Evolutionary conservation across 2,888 invertebrate genomes (phyloP).

Genomic region (Furcula furcula): DNA sequence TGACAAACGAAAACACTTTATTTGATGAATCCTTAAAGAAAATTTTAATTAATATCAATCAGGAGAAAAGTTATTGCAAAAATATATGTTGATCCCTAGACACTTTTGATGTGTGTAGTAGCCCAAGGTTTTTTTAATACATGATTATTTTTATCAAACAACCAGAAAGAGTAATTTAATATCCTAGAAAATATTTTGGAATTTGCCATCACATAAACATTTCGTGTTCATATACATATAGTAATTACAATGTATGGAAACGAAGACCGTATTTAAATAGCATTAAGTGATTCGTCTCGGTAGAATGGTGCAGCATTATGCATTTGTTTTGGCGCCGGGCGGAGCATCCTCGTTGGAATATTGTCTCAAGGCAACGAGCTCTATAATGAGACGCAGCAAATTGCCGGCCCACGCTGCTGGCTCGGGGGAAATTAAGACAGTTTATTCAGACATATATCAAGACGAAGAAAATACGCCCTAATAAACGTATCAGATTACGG

Average conservation of each 20-base stretch:
- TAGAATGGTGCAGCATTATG: constrained; percentile 24
- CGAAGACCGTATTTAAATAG: constrained; percentile 7
- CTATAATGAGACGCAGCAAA: constrained; percentile 56
- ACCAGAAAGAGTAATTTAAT: too few relatives aligned
- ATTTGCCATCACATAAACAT: neutral
- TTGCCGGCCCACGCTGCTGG: constrained; percentile 39
- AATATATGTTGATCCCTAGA: too few relatives aligned
- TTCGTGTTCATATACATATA: neutral
- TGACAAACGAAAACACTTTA: too few relatives aligned
- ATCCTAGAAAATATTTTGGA: neutral
- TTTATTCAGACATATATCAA: constrained; percentile 53
- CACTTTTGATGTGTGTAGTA: too few relatives aligned
- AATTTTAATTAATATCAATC: too few relatives aligned
- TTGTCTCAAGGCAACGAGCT: constrained; percentile 47
- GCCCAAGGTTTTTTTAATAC: too few relatives aligned
- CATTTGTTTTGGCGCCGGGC: constrained; percentile 25
- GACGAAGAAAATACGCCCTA: constrained; percentile 26
- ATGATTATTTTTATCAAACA: too few relatives aligned
- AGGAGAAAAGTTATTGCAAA: too few relatives aligned
- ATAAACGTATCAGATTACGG: constrained; percentile 30
- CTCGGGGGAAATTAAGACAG: constrained; percentile 65
- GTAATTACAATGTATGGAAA: neutral
- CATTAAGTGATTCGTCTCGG: constrained; percentile 16
- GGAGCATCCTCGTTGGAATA: constrained; percentile 28
- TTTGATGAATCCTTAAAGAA: too few relatives aligned